Evolutionary conservation across 2,797 vertebrate genomes (phyloP).

Genomic region (Manis crassicaudata): DNA sequence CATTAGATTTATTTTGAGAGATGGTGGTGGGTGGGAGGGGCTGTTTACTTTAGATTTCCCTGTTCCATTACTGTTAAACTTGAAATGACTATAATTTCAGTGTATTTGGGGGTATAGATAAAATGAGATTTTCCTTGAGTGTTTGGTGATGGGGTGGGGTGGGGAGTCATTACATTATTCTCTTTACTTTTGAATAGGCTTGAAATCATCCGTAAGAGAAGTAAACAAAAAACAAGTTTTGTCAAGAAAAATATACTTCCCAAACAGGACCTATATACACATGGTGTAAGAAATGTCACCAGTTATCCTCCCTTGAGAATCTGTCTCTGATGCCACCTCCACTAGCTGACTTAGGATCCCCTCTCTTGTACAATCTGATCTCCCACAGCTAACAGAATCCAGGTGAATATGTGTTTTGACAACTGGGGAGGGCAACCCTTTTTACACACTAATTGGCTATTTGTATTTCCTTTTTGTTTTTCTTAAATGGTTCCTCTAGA

Average conservation of each 20-base stretch:
- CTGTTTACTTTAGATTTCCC: neutral
- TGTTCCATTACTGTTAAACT: constrained; percentile 15
- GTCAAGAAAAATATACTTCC: neutral
- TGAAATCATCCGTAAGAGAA: neutral
- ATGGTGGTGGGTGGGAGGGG: neutral
- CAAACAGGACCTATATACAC: too few species aligned
- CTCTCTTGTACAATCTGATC: neutral
- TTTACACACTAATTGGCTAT: neutral
- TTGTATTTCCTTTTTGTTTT: neutral
- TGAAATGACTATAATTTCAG: neutral
- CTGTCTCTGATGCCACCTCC: neutral
- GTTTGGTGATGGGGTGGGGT: too few species aligned
- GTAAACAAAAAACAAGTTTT: neutral
- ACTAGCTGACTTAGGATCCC: neutral
- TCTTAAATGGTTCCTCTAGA: neutral
- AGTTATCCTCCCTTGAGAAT: neutral
- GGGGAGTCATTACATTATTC: neutral
- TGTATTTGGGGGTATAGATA: neutral
- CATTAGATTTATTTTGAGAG: neutral
- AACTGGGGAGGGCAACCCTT: neutral
- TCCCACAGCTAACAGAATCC: neutral
- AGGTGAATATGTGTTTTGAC: neutral
- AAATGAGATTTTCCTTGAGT: neutral
- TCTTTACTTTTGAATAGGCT: neutral
- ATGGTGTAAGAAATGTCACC: neutral